Evolutionary conservation across 2,113 vertebrate genomes (phyloP), one percentile per base, ranked within the genome.

Genomic region (Globicephala melas): DNA sequence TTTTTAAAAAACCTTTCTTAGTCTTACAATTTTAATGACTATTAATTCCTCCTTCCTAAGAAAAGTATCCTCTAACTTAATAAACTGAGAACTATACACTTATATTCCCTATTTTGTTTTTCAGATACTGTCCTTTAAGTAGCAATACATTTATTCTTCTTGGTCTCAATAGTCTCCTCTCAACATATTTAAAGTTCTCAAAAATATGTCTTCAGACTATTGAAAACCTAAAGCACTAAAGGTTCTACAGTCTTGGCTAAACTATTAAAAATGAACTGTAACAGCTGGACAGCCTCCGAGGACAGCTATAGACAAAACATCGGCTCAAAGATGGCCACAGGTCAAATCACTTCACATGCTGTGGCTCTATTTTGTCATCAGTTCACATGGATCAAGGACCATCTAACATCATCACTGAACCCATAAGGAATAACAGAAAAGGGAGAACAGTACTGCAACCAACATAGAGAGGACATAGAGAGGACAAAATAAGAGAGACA

Each of bases 341-440:
- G 50, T 73, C 41, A 95, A 93, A 73, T 93, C 38, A 36, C 15
- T 91, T 91, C 60, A 70, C 28, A 33, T 74, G 73, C 80, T 81
- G 50, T 55, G 65, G 65, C 58, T 89, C 88, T 81, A 55, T 41
- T 82, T 33, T 89, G 92, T 36, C 70, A 88, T 71, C 53, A 74
- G 95, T 74, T 94, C 81, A 63, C 21, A 63, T 60, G 93, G 88
- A 60, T 93, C 96, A 97, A 94, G 71, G 50, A 85, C 68, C 79
- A 81, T 63, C 70, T 90, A 87, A 73, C 60, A 86, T 82, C 28
- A 79, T 33, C 80, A 74, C 8, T 55, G 76, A 97, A 95, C 55
- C 18, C 60, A 17, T 36, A 74, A 80, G 47, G 14, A 84, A 36
- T 47, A 70, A 80, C 1, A 79, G 58, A 91, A 85, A 92, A 88